phyloP scores from a whole-genome alignment of 2,888 invertebrate genomes.

The Biston betularia region DNA sequence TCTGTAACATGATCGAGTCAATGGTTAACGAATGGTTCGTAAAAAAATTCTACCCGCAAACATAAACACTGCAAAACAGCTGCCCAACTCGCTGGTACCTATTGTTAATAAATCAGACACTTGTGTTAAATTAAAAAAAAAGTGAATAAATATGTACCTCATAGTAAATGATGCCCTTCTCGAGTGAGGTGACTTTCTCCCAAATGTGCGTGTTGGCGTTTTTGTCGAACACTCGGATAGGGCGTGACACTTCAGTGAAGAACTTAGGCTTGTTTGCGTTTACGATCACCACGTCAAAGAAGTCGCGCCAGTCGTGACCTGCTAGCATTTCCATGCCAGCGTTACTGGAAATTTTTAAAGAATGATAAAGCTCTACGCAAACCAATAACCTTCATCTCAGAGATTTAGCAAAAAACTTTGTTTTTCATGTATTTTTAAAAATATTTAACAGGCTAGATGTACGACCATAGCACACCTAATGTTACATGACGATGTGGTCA shows the following conservation, averaged over 20 bases:
- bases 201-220: conserved; percentile 93
- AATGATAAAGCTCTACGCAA: not conserved
- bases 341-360: conserved; percentile 87
- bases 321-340: conserved; percentile 96
- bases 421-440: too few species aligned
- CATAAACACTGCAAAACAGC: too few species aligned
- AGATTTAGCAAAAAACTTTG: too few species aligned
- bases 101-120: too few species aligned
- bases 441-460: too few species aligned
- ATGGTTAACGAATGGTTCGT: too few species aligned
- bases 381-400: too few species aligned
- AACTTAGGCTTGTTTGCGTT: conserved; percentile 98
- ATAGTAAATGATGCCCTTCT: conserved; percentile 96
- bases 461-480: too few species aligned
- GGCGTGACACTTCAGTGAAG: conserved; percentile 96
- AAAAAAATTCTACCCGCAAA: too few species aligned
- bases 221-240: conserved; percentile 95
- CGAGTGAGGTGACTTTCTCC: conserved; percentile 95
- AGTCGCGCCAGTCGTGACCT: conserved; percentile 95
- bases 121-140: not conserved
- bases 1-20: too few species aligned
- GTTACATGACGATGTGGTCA: too few species aligned
- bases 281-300: conserved; percentile 97
- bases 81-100: too few species aligned
- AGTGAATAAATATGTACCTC: conserved; percentile 87